A percentile compares a stretch with the other conserved stretches of the same genome.
phyloP scores from a whole-genome alignment of 2,113 vertebrate species.

The Melanostigma gelatinosum region DNA sequence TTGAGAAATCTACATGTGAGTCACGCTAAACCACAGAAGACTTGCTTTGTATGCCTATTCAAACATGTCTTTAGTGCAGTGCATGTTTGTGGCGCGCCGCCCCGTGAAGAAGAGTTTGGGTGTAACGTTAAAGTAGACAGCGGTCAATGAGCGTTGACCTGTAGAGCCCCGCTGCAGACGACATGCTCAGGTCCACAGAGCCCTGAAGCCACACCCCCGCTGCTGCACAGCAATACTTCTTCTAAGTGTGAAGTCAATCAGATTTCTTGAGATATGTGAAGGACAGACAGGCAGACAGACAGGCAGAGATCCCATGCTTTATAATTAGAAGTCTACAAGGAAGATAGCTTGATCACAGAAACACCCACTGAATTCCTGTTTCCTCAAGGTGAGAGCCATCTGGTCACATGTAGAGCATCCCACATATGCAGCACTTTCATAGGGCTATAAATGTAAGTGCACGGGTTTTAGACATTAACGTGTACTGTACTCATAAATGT shows the following conservation, averaged over 20 bases:
- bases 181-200: too few species aligned
- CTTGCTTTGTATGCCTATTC: neutral
- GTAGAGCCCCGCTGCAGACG: too few species aligned
- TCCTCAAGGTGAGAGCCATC: neutral
- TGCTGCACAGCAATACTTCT: neutral
- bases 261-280: neutral
- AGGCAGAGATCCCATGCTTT: neutral
- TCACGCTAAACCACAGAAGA: neutral
- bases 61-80: neutral
- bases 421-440: slow-evolving; percentile 15
- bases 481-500: slow-evolving; percentile 18
- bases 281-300: neutral
- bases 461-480: slow-evolving; percentile 12
- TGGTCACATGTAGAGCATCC: neutral
- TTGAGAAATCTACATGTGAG: neutral
- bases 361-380: neutral
- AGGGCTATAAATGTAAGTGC: slow-evolving; percentile 15
- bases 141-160: too few species aligned
- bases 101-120: too few species aligned
- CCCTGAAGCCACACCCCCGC: too few species aligned
- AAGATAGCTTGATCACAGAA: neutral
- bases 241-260: neutral
- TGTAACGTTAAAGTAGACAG: too few species aligned
- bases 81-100: too few species aligned
- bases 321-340: neutral